phyloP scores from a whole-genome alignment of 2,888 invertebrate species.

The Phyllotreta cruciferae region DNA sequence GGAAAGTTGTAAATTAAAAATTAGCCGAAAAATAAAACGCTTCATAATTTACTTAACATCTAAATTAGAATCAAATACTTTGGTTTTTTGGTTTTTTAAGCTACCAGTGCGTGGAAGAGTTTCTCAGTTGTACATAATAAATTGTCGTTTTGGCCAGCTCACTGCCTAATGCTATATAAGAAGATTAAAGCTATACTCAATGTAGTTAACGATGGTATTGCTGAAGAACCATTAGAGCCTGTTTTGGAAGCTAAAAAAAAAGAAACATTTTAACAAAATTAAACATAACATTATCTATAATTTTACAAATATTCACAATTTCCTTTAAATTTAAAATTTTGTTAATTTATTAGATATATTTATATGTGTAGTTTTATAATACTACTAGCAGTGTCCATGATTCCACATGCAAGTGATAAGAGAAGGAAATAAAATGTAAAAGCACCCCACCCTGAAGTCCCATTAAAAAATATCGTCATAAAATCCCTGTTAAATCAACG shows the following conservation, averaged over 20 bases:
- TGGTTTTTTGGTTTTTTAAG: conserved; percentile 51
- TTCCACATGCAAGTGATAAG: no score
- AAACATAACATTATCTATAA: background rate
- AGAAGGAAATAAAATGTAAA: no score
- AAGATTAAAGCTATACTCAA: conserved; percentile 46
- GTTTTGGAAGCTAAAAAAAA: conserved; percentile 42
- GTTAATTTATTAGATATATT: background rate
- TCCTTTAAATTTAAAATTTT: background rate
- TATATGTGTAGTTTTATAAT: no score
- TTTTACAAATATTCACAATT: background rate
- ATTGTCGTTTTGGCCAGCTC: conserved; percentile 33
- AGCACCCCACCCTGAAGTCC: no score
- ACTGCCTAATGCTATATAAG: conserved; percentile 40
- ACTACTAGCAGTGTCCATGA: no score
- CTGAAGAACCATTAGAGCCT: conserved; percentile 30
- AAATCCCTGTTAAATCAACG: background rate
- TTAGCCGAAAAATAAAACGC: conserved; percentile 21
- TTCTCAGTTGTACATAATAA: conserved; percentile 39
- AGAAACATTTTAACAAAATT: conserved; percentile 19
- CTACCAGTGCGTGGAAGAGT: conserved; percentile 52
- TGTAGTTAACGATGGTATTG: conserved; percentile 37
- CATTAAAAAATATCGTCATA: background rate
- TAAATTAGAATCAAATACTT: conserved; percentile 48
- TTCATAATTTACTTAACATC: conserved; percentile 41
- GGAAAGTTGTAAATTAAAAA: conserved; percentile 31